These are phyloP conservation scores for Alviniconcha marisindica DNA, from an alignment of 1,140 invertebrate genomes.

Conservation along the genomic window DNA sequence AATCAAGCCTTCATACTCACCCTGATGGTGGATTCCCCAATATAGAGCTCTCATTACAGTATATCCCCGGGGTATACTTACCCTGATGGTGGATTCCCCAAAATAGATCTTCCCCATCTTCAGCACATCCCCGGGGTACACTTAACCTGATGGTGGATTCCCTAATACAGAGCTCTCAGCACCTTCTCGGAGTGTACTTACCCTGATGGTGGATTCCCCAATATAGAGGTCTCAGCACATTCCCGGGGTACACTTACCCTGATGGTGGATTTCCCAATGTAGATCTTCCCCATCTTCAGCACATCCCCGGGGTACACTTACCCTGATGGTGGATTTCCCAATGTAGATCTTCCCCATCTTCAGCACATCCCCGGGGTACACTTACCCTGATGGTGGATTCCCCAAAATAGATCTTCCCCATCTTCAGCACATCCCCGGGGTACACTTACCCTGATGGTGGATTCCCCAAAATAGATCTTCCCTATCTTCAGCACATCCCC, in stretches of 20 bases:
- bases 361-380: constrained; percentile 61
- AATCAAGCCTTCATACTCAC: too few relatives aligned
- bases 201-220: constrained; percentile 41
- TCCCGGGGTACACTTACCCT: constrained; percentile 61
- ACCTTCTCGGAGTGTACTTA: constrained; percentile 59
- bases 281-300: too few relatives aligned
- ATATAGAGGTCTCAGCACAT: constrained; percentile 55
- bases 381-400: too few relatives aligned
- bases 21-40: constrained; percentile 41
- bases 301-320: too few relatives aligned
- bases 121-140: too few relatives aligned
- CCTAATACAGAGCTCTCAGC: constrained; percentile 48
- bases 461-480: constrained; percentile 49
- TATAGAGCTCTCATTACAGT: constrained; percentile 52
- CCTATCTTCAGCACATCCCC: constrained; percentile 57
- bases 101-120: too few relatives aligned
- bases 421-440: too few relatives aligned
- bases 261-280: too few relatives aligned
- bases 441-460: too few relatives aligned
- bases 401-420: too few relatives aligned
- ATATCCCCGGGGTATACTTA: constrained; percentile 62
- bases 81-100: too few relatives aligned
- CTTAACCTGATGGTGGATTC: too few relatives aligned
- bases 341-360: constrained; percentile 49
- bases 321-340: constrained; percentile 45